Base-by-base conservation (phyloP, 2,797 vertebrate genomes). In the Epinephelus malabaricus region DNA sequence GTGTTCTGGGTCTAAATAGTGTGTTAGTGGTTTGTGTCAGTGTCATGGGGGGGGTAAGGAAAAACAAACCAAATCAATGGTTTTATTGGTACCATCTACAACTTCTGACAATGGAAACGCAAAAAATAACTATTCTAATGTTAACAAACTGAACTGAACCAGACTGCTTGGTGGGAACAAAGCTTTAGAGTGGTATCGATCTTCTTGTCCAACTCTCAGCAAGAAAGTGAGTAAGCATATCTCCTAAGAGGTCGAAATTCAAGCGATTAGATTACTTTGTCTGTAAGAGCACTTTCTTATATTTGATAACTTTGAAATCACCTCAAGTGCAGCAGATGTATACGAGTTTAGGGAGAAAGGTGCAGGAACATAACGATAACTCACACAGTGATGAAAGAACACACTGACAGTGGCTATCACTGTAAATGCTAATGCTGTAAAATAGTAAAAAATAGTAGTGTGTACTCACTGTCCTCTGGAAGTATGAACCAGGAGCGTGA, bases 381-480 rank as follows among this genome's bases (percentile, higher is more conserved):
- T 54, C 50, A 46, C n/a, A 10, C 25, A 14, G 7, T 13, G 13
- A 67, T 51, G 19, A 17, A 54, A 69, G 15, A 4, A 47, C 38
- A 54, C 15, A 25, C 4, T n/a, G 12, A 46, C 6, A 56, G 17
- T 12, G 3, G 30, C 19, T 45, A 14, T 72, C 4, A 62, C 10
- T 13, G 13, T 15, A 34, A 21, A 54, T 30, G 50, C 2, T 50
- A 3, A 27, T 25, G 34, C 17, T 8, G 61, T 50, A 25, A 25
- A 25, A 25, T 25, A 10, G 25, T 11, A 6, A 30, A 25, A 25
- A 25, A 25, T 25, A 10, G 25, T 11, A 6, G 38, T 4, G 17
- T 69, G 17, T 88, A 98, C 98, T 98, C 94, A 99, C 98, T 99
- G 98, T 96, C 98, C 98, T 90, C 98, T 96, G 84, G 98, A 99